Base-by-base conservation (phyloP, 2,797 vertebrate species). In the Halcyon badia region DNA sequence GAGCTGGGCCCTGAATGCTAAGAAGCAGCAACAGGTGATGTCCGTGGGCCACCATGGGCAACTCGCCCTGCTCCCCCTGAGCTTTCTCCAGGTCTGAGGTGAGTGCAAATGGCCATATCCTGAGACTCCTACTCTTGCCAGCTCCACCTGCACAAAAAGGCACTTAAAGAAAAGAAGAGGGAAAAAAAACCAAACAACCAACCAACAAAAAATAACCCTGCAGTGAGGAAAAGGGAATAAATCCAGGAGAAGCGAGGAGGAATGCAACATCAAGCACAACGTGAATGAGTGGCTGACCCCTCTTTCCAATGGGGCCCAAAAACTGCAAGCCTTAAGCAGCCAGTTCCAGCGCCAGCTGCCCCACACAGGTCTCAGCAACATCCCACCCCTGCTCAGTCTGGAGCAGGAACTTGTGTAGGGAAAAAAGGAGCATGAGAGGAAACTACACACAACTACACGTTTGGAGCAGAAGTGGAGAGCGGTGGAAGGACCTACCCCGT, bases 131-230 rank as follows among this genome's bases (percentile, higher is more conserved):
- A 48, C 52, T 81, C 89, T n/a, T 71, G 48, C 76, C 90, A 92
- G 76, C 72, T 92, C 65, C 79, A 83, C 49, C 30, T 2, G 8
- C 82, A 69, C 33, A 87, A 89, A 94, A 97, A 97, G 96, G 96
- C 96, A 96, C 95, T 95, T 95, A 94, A 95, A 95, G 68, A 87
- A 95, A 93, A 87, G 6, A 84, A 72, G 6, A 15, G 69, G 37
- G 44, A 66, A 54, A 24, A 30, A 10, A 10, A 12, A 33, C 3
- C 14, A 26, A 26, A 13, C 49, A 46, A 22, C 44, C 11, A 46
- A 46, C 17, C 17, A 18, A 19, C 41, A 44, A 46, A 46, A 52
- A 75, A 39, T 2, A 70, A 77, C 15, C 54, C 75, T 73, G 75
- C 2, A 2, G 44, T 83, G 41, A 80, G 57, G n/a, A 56, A 83